A percentile compares a stretch with the other conserved stretches of the same genome.
Conservation (phyloP, 2,888 invertebrate genomes). For the Sarcophaga subvicina region DNA sequence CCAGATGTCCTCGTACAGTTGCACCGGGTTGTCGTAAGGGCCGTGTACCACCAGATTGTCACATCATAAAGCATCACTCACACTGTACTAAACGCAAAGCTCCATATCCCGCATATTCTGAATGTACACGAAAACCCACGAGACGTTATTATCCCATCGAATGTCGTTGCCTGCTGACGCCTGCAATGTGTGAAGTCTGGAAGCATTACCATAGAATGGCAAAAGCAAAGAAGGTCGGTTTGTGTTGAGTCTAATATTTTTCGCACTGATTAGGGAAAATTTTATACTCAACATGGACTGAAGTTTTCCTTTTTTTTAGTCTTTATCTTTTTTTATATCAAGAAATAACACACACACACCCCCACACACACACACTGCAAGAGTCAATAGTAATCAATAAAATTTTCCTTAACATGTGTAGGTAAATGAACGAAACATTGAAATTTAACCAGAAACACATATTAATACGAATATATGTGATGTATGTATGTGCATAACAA, state of each 20-base stretch:
- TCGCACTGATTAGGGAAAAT: neutral
- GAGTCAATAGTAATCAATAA: no score
- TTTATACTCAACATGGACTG: conserved; percentile 3
- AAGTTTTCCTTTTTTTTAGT: neutral
- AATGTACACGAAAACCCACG: conserved; percentile 62
- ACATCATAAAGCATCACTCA: neutral
- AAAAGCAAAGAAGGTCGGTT: conserved; percentile 1
- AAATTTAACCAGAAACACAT: no score
- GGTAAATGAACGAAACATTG: no score
- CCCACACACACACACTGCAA: no score
- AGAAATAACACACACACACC: no score
- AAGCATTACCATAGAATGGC: conserved; percentile 32
- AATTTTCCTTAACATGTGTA: no score
- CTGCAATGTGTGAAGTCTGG: conserved; percentile 71
- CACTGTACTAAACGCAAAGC: conserved; percentile 64
- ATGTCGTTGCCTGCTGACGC: conserved; percentile 70
- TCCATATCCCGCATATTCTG: conserved; percentile 72
- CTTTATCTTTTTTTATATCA: no score
- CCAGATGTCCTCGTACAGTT: conserved; percentile 38
- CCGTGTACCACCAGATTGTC: conserved; percentile 69
- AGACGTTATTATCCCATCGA: conserved; percentile 63
- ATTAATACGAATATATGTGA: no score
- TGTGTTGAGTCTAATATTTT: conserved; percentile 7
- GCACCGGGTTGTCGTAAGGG: conserved; percentile 42
- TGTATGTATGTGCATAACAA: no score